Base-by-base conservation (phyloP, 1,140 invertebrate species). In the Contarinia nasturtii region DNA sequence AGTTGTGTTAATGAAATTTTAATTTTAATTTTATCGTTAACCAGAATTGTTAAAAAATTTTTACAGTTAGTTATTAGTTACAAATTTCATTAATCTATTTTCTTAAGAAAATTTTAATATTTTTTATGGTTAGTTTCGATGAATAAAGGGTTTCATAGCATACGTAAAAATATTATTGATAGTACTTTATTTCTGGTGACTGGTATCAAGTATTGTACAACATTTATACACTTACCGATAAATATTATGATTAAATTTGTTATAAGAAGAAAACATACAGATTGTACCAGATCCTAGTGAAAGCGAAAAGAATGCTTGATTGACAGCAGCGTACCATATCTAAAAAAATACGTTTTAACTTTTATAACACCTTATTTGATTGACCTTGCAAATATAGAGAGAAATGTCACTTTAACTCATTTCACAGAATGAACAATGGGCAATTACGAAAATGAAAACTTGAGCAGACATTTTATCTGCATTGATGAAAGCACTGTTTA, bases 241-340 rank as follows among this genome's bases (percentile, higher is more conserved):
- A 18, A 87, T 79, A 51, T 83, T 81, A 55, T 89, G 82, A 33
- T 71, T 68, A 59, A 90, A 90, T 22, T 75, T 72, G 57, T 90
- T 91, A 61, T 86, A 88, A 1, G 82, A 85, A 7, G 82, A 77
- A 50, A 85, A 83, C 69, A 83, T 86, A 21, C 84, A 76, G 37
- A 88, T 74, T 1, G 77, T 70, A 19, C 86, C 85, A 46, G 81
- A 75, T 18, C 79, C 77, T n/a, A 88, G 80, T 8, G 78, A 77
- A 4, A 87, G 67, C 0, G 82, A 86, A 58, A 86, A 87, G 58
- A 84, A 82, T 52, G 79, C 82, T 59, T 89, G 85, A 1, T 79
- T 78, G 0, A 82, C 79, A 15, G 85, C 85, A 34, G 80, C 77
- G 53, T 85, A 82, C 84, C 84, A 88, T 2, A 82, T 75, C 62